Base-by-base conservation (phyloP, 2,113 vertebrate genomes). In the Gymnocephalus cernua region DNA sequence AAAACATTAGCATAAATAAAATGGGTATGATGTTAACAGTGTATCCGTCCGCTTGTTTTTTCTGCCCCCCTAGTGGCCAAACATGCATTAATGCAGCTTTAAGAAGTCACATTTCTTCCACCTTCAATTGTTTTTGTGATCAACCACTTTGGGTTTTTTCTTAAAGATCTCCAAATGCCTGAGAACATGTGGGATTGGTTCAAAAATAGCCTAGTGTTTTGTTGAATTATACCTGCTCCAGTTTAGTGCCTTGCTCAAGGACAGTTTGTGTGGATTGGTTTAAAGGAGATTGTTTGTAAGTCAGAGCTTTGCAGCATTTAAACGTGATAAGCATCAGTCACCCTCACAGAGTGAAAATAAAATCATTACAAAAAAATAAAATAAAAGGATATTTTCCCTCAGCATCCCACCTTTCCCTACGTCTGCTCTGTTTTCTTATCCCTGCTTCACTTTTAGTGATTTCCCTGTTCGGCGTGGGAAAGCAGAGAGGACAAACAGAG, bases 401-500 rank as follows among this genome's bases (percentile, higher is more conserved):
- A 38, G 38, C 38, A 38, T 38, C 8, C 8, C 38, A 38, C 38
- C 38, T 38, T 50, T 64, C 48, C 69, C 53, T 4, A 0, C 15
- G 18, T 62, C 18, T 41, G 54, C 53, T 50, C 41, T 81, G 45
- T 77, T 77, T 77, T 63, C 41, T 45, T 63, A 61, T 23, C 19
- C 27, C 45, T 64, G 59, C 14, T 50, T 73, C 51, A 38, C 47
- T 74, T 29, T 62, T 32, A 51, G 29, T 63, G 11, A 51, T 86
- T 64, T 76, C 25, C 64, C 66, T 32, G 54, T 74, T 35, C 54
- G 66, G 21, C 18, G 1, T 71, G 77, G 67, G 59, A 84, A 84
- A 82, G 53, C 61, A 58, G n/a, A 27, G n/a, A 75, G 25, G 71
- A 78, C 38, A 59, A 73, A 77, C 47, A 74, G 21, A 70, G 58